These are phyloP conservation scores for Lithodes maja DNA, from an alignment of 2,888 invertebrate genomes.

Conservation along the genomic window DNA sequence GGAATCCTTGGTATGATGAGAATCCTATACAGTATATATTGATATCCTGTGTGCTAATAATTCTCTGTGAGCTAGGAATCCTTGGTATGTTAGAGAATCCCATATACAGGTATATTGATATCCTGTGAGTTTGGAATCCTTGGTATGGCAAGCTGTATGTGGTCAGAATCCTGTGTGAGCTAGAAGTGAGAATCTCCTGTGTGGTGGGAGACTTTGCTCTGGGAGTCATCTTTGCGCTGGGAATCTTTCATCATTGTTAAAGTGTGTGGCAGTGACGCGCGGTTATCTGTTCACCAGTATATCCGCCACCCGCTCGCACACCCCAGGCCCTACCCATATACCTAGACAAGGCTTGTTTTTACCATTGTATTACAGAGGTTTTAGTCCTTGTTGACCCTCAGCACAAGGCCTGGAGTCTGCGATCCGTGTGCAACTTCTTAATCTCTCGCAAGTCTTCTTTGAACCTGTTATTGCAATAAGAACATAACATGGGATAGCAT, in stretches of 20 bases:
- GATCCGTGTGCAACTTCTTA: constrained; percentile 49
- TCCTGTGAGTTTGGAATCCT: not conserved
- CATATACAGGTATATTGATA: no score
- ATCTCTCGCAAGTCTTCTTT: constrained; percentile 57
- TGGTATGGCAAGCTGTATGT: not conserved
- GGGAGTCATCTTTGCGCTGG: constrained; percentile 11
- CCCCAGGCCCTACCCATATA: constrained; percentile 39
- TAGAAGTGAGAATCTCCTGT: not conserved
- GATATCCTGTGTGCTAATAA: not conserved
- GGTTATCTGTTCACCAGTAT: constrained; percentile 50
- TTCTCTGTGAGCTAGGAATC: not conserved
- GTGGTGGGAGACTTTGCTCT: not conserved
- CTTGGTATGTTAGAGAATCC: not conserved
- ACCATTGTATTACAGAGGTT: constrained; percentile 43
- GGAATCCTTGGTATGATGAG: not conserved
- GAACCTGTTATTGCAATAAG: constrained; percentile 61
- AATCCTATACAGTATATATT: not conserved
- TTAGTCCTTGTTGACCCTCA: constrained; percentile 55
- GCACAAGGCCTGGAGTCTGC: constrained; percentile 52
- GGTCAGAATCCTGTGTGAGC: constrained; percentile 12
- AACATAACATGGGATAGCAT: constrained; percentile 64
- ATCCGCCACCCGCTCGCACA: constrained; percentile 43
- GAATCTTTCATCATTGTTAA: constrained; percentile 50
- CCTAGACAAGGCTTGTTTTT: constrained; percentile 44
- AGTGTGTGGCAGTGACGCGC: constrained; percentile 43